Evolutionary conservation across 30 jellyfish, hydroid and myxozoan genomes (phyloP), one percentile per base, ranked within the genome.

Genomic region (Aurelia coerulea): DNA sequence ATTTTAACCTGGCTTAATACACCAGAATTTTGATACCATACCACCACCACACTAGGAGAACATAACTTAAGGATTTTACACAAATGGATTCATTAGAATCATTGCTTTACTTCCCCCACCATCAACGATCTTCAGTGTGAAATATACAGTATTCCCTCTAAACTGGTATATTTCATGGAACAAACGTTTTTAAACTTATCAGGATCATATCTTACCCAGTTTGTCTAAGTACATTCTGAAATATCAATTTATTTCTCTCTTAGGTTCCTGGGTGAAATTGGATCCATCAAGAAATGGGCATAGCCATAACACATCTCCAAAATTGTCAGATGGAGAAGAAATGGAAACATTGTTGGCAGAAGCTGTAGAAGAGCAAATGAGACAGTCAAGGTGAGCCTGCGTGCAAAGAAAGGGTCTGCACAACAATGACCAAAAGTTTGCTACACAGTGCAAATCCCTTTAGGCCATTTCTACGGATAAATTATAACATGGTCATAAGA

Each of bases 181-280:
- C 66, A 60, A 16, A 16, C 69, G 7, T 7, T 0, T 60, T 60
- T 60, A 60, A 17, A 16, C 17, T 54, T 17, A 54, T 0, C 6
- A 60, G 69, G 69, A 23, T 16, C 1, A 9, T 23, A 17, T 68
- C 54, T 0, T 10, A 23, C 23, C 51, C 33, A 68, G 39, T 19
- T 11, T 10, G 37, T 33, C 12, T 2, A 0, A 19, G 0, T 62
- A 10, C 5, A 62, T 62, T 14, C 10, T 62, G 0, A 46, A 46
- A 46, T 46, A 9, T 9, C 8, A 4, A 4, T 4, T 46, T 1
- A 46, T 2, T 42, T 7, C 53, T 7, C 11, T 2, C 68, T 9
- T 64, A 89, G 97, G 97, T 8, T 89, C 97, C 16, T 89, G 97
- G 97, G 97, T 89, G 23, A 80, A 89, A 46, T 79, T 89, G 60